Evolutionary conservation across 2,797 vertebrate genomes (phyloP), one percentile per base, ranked within the genome.

Genomic region (Orientallactaga sibirica): DNA sequence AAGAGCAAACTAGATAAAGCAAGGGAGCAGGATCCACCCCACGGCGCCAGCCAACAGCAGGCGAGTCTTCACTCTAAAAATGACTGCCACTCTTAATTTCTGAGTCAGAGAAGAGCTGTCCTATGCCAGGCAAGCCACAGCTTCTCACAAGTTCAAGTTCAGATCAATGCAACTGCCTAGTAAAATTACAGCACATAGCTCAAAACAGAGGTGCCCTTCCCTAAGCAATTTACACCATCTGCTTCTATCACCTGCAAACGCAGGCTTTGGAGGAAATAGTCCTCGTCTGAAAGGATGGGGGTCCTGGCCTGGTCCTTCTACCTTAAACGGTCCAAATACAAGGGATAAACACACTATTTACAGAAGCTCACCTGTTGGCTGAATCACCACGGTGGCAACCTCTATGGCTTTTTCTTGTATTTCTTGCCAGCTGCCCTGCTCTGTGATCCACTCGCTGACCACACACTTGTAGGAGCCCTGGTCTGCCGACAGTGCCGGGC

Each of bases 371-470:
- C 99, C 98, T 94, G 99, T 99, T 0, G 98, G 98, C 18, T 98
- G 99, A n/a, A 99, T 98, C 0, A 97, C 91, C 86, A 99, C 98
- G 0, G 96, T 97, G n/a, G 98, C 99, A 89, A 99, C 98, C 70
- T 99, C 98, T 80, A 98, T 98, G 0, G 83, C 97, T 85, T 98
- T 99, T 97, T 99, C 98, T 91, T 99, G 99, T 74, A 99, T 99
- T 95, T 98, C 98, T n/a, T 98, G 98, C 99, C 99, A 99, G 5
- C 33, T 95, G 20, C 98, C 98, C 1, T 98, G 98, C 0, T 96
- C 98, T 18, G 99, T 98, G 0, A 99, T 99, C 99, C 99, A 99
- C 92, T 99, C 98, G 0, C 98, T 98, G 15, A 99, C 99, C 0
- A 98, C 98, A 95, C 99, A 99, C 12, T 98, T 96, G 77, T 99